These are phyloP conservation scores for Drosophila monieri DNA, from an alignment of 2,888 invertebrate genomes.

Conservation along the genomic window DNA sequence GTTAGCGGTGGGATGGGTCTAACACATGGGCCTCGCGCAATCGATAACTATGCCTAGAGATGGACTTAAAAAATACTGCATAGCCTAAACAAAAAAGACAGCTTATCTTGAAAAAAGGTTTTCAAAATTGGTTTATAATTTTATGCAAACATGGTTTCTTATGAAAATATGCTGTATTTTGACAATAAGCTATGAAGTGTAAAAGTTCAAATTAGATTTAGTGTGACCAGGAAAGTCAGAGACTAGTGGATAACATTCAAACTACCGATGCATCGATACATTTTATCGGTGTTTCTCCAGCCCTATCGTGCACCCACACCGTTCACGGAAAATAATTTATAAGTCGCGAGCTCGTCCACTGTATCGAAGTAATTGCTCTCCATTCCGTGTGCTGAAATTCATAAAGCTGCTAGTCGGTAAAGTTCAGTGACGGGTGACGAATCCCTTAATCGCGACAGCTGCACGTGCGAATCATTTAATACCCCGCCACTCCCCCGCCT, in stretches of 20 bases:
- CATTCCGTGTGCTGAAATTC: neutral
- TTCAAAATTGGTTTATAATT: neutral
- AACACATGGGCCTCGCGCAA: neutral
- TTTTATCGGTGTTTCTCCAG: neutral
- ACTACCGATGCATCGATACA: neutral
- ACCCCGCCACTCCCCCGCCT: neutral
- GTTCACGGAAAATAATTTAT: constrained; percentile 2
- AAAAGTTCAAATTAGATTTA: too few species aligned
- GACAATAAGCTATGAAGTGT: neutral
- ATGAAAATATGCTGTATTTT: neutral
- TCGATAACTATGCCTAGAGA: neutral
- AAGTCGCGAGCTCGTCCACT: constrained; percentile 1
- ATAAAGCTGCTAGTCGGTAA: constrained; percentile 4
- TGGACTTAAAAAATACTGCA: neutral
- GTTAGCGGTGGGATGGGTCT: neutral
- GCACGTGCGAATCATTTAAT: constrained; percentile 20
- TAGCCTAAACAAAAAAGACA: neutral
- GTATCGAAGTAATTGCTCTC: neutral
- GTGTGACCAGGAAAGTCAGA: too few species aligned
- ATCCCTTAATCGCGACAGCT: constrained; percentile 3
- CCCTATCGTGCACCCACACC: neutral
- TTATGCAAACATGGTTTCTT: neutral
- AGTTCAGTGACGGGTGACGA: neutral
- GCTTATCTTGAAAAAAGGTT: neutral
- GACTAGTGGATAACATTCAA: neutral